These are phyloP conservation scores for Manis crassicaudata DNA, from an alignment of 2,797 vertebrate genomes.

Conservation along the genomic window DNA sequence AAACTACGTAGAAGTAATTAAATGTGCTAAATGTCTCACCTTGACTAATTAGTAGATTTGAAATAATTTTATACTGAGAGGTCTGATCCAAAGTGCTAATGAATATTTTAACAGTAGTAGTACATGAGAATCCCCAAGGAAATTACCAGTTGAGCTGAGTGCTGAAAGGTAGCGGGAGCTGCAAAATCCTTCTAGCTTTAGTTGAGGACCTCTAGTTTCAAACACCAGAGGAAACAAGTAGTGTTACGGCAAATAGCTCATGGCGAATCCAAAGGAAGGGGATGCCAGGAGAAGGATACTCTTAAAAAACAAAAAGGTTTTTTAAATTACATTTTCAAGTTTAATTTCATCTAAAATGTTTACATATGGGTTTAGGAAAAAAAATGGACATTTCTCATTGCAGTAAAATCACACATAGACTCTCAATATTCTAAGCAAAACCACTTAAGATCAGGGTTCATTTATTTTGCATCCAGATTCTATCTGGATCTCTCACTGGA, in stretches of 20 bases:
- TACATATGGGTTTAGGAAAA: not conserved
- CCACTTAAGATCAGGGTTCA: not conserved
- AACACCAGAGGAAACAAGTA: not conserved
- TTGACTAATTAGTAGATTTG: conserved; percentile 50
- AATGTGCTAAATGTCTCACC: conserved; percentile 36
- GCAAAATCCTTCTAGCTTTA: not conserved
- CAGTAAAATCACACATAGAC: not conserved
- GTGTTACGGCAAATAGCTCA: not conserved
- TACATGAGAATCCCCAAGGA: not conserved
- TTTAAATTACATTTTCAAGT: not conserved
- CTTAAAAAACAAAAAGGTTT: not conserved
- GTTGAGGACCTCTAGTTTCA: not conserved
- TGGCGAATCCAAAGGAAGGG: not conserved
- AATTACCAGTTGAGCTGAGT: not conserved
- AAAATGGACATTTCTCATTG: not conserved
- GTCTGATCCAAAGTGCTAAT: conserved; percentile 23
- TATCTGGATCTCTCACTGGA: not conserved
- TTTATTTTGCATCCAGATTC: not conserved
- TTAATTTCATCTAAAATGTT: conserved; percentile 40
- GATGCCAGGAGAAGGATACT: not conserved
- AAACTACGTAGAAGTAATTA: conserved; percentile 41
- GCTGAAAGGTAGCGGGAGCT: not conserved
- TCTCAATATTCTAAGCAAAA: not conserved
- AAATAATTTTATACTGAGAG: conserved; percentile 23
- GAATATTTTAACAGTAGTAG: conserved; percentile 40